These are phyloP conservation scores for Riptortus pedestris DNA, from an alignment of 1,140 invertebrate species.

Conservation along the genomic window DNA sequence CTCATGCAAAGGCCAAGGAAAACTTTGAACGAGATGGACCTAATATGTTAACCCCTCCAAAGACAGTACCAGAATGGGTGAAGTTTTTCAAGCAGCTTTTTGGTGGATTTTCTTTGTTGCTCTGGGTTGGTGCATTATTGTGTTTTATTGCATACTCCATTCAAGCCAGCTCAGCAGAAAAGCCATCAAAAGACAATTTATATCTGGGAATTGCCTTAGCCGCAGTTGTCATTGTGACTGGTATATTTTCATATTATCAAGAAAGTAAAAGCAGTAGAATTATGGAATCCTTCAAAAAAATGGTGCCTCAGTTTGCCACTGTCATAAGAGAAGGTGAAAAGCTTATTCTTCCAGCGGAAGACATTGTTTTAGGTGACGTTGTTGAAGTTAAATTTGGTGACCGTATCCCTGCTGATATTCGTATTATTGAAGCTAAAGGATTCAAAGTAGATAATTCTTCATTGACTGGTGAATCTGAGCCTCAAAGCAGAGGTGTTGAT, in stretches of 20 bases:
- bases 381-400: conserved; percentile 93
- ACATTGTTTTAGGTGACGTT: conserved; percentile 84
- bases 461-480: conserved; percentile 93
- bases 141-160: conserved; percentile 96
- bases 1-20: conserved; percentile 84
- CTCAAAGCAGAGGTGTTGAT: conserved; percentile 78
- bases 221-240: conserved; percentile 90
- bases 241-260: conserved; percentile 96
- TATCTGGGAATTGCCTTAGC: conserved; percentile 91
- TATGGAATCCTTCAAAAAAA: conserved; percentile 93
- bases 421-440: conserved; percentile 78
- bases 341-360: conserved; percentile 76
- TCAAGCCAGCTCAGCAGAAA: conserved; percentile 75
- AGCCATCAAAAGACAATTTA: conserved; percentile 83
- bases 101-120: conserved; percentile 88
- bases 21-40: conserved; percentile 88
- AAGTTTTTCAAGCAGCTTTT: conserved; percentile 98
- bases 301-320: conserved; percentile 91
- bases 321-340: conserved; percentile 91
- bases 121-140: conserved; percentile 94
- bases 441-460: conserved; percentile 88
- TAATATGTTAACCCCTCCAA: conserved; percentile 88
- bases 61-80: conserved; percentile 93
- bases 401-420: conserved; percentile 85
- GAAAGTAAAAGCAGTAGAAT: conserved; percentile 44